Conservation (phyloP, 2,113 vertebrate species). For the Sakesphorus luctuosus region DNA sequence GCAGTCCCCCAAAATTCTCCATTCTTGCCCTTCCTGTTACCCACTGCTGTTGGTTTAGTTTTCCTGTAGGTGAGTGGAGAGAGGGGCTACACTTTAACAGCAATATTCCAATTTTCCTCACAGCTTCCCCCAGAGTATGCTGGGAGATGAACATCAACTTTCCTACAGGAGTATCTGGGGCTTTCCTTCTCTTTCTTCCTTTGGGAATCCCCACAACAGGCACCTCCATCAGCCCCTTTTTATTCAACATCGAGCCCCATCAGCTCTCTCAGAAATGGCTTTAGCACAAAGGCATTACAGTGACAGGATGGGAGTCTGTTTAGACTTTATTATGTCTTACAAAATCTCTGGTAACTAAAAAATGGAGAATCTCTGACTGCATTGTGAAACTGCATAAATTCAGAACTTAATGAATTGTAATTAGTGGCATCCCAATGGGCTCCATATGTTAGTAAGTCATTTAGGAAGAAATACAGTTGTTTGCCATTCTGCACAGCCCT, state of each 20-base stretch:
- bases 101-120: background rate
- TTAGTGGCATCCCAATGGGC: conserved; percentile 31
- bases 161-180: background rate
- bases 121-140: background rate
- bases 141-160: background rate
- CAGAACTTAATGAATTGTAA: conserved; percentile 64
- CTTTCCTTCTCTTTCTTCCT: background rate
- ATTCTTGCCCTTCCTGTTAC: background rate
- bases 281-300: background rate
- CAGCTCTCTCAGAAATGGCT: background rate
- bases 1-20: background rate
- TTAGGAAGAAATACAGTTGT: conserved; percentile 48
- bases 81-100: background rate
- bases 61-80: background rate
- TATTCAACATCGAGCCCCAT: background rate
- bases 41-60: background rate
- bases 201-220: background rate
- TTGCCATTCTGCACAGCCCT: conserved; percentile 30
- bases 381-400: conserved; percentile 48
- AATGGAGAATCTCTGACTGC: background rate
- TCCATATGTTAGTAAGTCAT: conserved; percentile 37
- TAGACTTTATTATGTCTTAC: background rate
- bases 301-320: background rate
- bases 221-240: background rate
- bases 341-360: conserved; percentile 20